Evolutionary conservation across 2,797 vertebrate genomes (phyloP), one percentile per base, ranked within the genome.

Genomic region (Hemibagrus guttatus): DNA sequence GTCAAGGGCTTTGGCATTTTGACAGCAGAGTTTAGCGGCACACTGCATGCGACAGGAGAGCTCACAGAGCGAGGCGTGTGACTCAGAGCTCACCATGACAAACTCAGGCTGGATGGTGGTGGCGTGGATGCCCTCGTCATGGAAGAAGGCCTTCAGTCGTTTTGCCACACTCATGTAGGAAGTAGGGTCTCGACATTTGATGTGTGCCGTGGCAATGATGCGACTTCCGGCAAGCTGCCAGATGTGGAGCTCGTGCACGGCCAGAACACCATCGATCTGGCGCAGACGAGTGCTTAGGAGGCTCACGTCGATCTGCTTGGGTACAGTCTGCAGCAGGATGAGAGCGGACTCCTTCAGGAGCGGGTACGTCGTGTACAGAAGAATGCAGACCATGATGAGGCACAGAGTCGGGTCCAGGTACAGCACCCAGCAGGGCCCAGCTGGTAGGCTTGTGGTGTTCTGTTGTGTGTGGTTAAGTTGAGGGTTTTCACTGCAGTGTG

Each of bases 41-140:
- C 98, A 99, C 94, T 99, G 98, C 91, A 97, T 98, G 95, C 96
- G 96, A 93, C 98, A 99, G 89, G 98, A 98, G 16, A 99, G 96
- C 94, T 98, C 97, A 0, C 98, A 99, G 12, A 96, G 94, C 6
- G 96, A 97, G 88, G 95, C 94, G 0, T 96, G 96, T 0, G 96
- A 96, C 88, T 96, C 97, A 0, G 98, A 98, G 92, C 91, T 97
- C 80, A 99, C 96, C 0, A 96, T 98, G 93, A 97, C 96, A 31
- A 99, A 99, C 92, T 99, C 98, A 0, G 98, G 98, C 93, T 99
- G 98, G 92, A 99, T 97, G 92, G 98, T 99, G 17, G 98, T 99
- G 78, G 98, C 98, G 0, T 99, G 98, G 92, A 99, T 99, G 88
- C 98, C 98, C 91, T 99, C 97, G 0, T 99, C 89, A 1, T 99